These are phyloP conservation scores for Mongoloraphidia duomilia DNA, from an alignment of 2,888 invertebrate species.

Conservation along the genomic window DNA sequence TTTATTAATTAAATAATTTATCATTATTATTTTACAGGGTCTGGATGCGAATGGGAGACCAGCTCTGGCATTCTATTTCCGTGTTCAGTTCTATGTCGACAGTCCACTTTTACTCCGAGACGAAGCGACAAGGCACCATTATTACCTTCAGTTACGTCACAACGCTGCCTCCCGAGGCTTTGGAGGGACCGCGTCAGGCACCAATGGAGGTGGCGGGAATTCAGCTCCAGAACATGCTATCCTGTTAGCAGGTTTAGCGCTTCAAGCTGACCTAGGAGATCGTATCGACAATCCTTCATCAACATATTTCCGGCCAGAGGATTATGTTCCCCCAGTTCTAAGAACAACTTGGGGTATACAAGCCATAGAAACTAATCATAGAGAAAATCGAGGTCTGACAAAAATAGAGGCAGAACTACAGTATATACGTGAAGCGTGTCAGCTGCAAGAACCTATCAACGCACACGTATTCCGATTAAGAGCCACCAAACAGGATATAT, in stretches of 20 bases:
- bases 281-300: conserved; percentile 35
- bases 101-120: conserved; percentile 81
- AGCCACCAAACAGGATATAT: conserved; percentile 56
- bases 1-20: no score
- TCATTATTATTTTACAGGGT: conserved; percentile 42
- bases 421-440: conserved; percentile 81
- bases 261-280: conserved; percentile 88
- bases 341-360: conserved; percentile 37
- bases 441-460: conserved; percentile 72
- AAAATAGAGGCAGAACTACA: conserved; percentile 70
- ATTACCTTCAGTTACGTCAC: conserved; percentile 86
- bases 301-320: conserved; percentile 65
- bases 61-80: conserved; percentile 74
- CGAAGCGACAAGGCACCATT: conserved; percentile 82
- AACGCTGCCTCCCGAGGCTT: conserved; percentile 58
- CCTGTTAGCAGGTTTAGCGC: conserved; percentile 74
- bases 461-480: conserved; percentile 70
- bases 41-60: conserved; percentile 83
- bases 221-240: conserved; percentile 39
- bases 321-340: conserved; percentile 64
- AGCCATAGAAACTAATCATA: conserved; percentile 61
- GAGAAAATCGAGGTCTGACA: conserved; percentile 64
- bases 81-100: conserved; percentile 89
- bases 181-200: conserved; percentile 23
- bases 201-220: conserved; percentile 26